Base-by-base conservation (phyloP, 2,888 invertebrate genomes). In the Ormyrus labotus region DNA sequence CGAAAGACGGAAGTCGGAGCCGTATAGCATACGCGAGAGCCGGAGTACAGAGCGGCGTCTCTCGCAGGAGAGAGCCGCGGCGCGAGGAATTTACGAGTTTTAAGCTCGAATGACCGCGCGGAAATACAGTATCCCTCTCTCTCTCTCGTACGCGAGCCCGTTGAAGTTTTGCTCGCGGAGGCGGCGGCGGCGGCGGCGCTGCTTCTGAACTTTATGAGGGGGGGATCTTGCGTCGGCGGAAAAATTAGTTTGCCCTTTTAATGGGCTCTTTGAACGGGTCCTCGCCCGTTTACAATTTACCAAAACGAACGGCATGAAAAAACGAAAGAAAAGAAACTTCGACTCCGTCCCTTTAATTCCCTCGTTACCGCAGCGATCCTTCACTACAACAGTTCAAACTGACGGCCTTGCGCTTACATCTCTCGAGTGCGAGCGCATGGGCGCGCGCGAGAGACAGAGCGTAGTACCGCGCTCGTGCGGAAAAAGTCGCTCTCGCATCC, bases 401-500 rank as follows among this genome's bases (percentile, higher is more conserved):
- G 34, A 11, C n/a, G 51, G 58, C 34, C 71, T 71, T 61, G 71
- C 50, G 10, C 58, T 34, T 50, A 7, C 51, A 34, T 9, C 34
- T 61, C 34, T 58, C 19, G n/a, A 53, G n/a, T 45, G n/a, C 8
- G 13, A 19, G 11, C 47, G 48, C 5, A 10, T n/a, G 58, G 13
- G 19, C 63, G 47, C 34, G 19, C 68, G 61, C 13, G 53, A 63
- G 9, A 51, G 60, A 13, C 58, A 53, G 10, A 7, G 19, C 5
- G 61, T 34, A 19, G 19, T 61, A 19, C 10, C 13, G 53, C 34
- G 57, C 34, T 58, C 51, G 47, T 57, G 61, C 34, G 57, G 72
- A 77, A 81, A 81, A 81, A 81, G 77, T 69, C 69, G 81, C 53
- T 68, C 77, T 55, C 73, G 64, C 81, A 77, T 81, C 77, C 81